Evolutionary conservation across 2,797 vertebrate genomes (phyloP), one percentile per base, ranked within the genome.

Genomic region (Picus viridis): DNA sequence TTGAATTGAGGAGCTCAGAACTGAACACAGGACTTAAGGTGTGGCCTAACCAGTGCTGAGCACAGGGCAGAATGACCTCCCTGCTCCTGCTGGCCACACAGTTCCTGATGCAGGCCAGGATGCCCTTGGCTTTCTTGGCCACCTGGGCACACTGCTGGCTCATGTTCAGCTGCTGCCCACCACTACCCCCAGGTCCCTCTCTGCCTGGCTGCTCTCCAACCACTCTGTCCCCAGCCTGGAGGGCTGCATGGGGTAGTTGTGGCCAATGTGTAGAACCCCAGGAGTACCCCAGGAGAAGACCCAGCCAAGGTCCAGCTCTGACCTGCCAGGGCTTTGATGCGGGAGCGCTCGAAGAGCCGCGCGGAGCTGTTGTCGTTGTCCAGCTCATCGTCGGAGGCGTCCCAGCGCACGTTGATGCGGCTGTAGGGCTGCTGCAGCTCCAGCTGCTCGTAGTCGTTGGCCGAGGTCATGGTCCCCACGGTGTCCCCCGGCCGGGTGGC

Each of bases 281-380:
- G 3, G 41, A 57, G n/a, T 22, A 56, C 18, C 11, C 19, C 51
- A 54, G 53, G 53, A 32, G 57, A 20, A 14, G 27, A 29, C 9
- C 36, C 59, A 32, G 22, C 12, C 59, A 32, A 23, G 30, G 19
- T 12, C 29, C 30, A 65, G 13, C 41, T 20, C 64, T 67, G 64
- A 99, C 99, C 99, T 98, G 99, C 99, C 63, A 99, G 98, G 62
- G 99, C 99, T 97, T 99, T 99, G 98, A 99, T 99, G 97, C 99
- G 98, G 56, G 99, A 99, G 95, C 99, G 98, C 96, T 99, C 99
- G 7, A 99, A 99, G 64, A 99, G 98, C 78, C 99, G 96, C 3
- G 98, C 99, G 0, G 99, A 99, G 98, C 98, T 98, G 98, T 99
- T 99, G 98, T 99, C 99, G 6, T 99, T 99, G 98, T 99, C 99